phyloP scores from a whole-genome alignment of 2,113 vertebrate genomes.

The Bambusicola thoracicus region DNA sequence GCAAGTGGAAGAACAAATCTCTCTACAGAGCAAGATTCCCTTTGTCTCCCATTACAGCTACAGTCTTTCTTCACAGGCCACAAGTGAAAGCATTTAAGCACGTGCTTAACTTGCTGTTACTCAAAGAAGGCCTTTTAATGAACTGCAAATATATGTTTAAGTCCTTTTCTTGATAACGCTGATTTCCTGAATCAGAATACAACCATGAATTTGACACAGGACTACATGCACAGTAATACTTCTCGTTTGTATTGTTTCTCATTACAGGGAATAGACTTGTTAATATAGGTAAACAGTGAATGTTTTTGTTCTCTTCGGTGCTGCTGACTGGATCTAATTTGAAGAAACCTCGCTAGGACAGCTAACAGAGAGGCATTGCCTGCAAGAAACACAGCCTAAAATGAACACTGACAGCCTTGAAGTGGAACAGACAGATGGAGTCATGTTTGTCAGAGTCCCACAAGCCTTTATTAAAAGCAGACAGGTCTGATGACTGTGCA shows the following conservation, averaged over 20 bases:
- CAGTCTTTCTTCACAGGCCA: neutral
- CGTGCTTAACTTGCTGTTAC: neutral
- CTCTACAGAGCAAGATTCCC: neutral
- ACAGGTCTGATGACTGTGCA: constrained; percentile 43
- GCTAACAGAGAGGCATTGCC: constrained; percentile 2
- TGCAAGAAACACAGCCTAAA: neutral
- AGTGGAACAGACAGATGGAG: constrained; percentile 63
- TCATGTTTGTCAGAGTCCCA: constrained; percentile 46
- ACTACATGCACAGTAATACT: neutral
- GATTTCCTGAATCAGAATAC: neutral
- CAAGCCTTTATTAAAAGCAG: constrained; percentile 43
- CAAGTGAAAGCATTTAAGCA: neutral
- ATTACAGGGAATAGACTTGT: neutral
- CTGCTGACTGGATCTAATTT: neutral
- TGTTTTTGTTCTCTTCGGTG: neutral
- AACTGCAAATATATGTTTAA: constrained; percentile 1
- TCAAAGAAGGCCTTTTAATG: constrained; percentile 4
- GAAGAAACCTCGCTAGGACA: constrained; percentile 35
- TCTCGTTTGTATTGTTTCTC: neutral
- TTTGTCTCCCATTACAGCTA: neutral
- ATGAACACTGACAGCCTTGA: constrained; percentile 57
- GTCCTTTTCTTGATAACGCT: constrained; percentile 16
- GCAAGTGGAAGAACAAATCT: neutral
- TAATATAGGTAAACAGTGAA: neutral
- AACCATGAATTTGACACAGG: neutral